Conservation (phyloP, 2,797 vertebrate genomes). For the Aulostomus chinensis region DNA sequence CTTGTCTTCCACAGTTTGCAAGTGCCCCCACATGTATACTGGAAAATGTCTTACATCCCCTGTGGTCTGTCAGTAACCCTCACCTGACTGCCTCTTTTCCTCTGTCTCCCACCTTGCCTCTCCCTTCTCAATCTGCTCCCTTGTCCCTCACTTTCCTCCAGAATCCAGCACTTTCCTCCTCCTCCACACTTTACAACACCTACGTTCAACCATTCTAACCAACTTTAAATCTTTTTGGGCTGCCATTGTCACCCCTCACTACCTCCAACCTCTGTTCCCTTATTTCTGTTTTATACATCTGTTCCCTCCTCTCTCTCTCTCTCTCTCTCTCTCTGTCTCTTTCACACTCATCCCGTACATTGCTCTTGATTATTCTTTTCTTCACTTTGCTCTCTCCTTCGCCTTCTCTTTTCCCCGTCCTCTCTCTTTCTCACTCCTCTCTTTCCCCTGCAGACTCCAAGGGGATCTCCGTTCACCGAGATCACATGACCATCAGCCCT, state of each 20-base stretch:
- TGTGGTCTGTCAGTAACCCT: constrained; percentile 58
- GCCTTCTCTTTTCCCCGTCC: constrained; percentile 5
- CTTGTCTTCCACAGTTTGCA: too few relatives aligned
- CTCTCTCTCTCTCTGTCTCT: constrained; percentile 1
- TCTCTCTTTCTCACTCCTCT: constrained; percentile 64
- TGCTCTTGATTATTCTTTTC: constrained; percentile 67
- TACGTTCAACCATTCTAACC: constrained; percentile 75
- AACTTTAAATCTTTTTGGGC: constrained; percentile 22
- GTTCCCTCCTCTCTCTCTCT: not conserved
- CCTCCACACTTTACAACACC: constrained; percentile 68
- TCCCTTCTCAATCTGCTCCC: constrained; percentile 59
- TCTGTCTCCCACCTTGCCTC: constrained; percentile 65
- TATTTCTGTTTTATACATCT: constrained; percentile 54
- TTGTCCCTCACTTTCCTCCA: constrained; percentile 61
- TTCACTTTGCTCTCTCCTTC: constrained; percentile 40
- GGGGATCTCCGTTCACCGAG: constrained; percentile 83
- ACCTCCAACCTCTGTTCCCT: constrained; percentile 26
- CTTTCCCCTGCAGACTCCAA: constrained; percentile 80
- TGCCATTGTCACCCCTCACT: constrained; percentile 14
- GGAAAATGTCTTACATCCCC: constrained; percentile 38
- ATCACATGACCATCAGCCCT: constrained; percentile 88
- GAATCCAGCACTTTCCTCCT: constrained; percentile 68
- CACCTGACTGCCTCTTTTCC: constrained; percentile 69
- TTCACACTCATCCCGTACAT: constrained; percentile 44
- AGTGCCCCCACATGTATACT: not conserved